Evolutionary conservation across 2,888 invertebrate genomes (phyloP), one percentile per base, ranked within the genome.

Genomic region (Tenthredo amoena): DNA sequence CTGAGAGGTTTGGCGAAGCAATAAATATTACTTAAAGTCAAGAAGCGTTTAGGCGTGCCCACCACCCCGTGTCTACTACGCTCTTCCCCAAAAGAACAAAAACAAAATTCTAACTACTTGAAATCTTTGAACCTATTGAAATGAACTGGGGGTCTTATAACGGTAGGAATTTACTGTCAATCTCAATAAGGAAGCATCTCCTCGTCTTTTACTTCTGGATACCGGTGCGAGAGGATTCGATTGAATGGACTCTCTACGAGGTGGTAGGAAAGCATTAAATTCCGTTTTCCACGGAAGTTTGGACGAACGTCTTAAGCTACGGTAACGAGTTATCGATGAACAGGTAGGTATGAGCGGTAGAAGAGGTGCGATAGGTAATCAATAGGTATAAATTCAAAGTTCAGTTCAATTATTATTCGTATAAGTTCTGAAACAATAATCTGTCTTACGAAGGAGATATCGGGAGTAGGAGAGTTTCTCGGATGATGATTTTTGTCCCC

Each of bases 1-100:
- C 83, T 68, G 83, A 83, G 47, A 34, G 68, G 83, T 83, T 47
- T 26, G 83, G 47, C 26, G 83, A 34, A 83, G 83, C 83, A 83
- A 71, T 83, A 83, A 83, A 83, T 83, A 83, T 83, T 68, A 83
- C 83, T 83, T 47, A 68, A n/a, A 83, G 83, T 83, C 47, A 68
- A 68, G 83, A 34, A 83, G 83, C 83, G 83, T 83, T 83, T 68
- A 83, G 65, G 83, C 62, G 50, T 62, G 18, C 55, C 26, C 26
- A 10, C 40, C 37, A 37, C 6, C 12, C 18, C 26, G 37, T 81
- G 37, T 26, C 58, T 34, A 12, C 15, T 9, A 10, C 21, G 18
- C 4, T 21, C n/a, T 21, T 40, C 15, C 2, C 21, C 15, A n/a
- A n/a, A n/a, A n/a, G 15, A 71, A 7, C 37, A 2, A 0, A 18